Percentiles rank a stretch among this genome's conserved stretches.
These are phyloP conservation scores for Ephialtes manifestator DNA, from an alignment of 2,888 invertebrate genomes.

Conservation along the genomic window DNA sequence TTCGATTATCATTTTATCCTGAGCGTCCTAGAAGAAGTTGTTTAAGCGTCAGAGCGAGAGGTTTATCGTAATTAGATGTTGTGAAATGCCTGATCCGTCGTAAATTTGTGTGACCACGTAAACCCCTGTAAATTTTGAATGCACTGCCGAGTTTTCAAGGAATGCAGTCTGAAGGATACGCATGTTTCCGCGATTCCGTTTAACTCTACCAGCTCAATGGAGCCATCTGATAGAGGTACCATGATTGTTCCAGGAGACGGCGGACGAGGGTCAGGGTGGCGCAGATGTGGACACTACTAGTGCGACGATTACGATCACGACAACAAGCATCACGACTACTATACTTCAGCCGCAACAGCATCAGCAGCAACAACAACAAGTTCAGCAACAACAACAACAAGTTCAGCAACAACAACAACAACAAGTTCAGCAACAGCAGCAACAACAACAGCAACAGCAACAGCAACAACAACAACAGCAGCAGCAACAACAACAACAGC, in stretches of 20 bases:
- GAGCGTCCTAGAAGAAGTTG: background rate
- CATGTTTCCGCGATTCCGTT: slow-evolving; percentile 59
- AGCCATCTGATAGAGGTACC: slow-evolving; percentile 85
- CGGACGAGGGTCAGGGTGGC: slow-evolving; percentile 92
- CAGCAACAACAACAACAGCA: slow-evolving; percentile 72
- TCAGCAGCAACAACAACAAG: slow-evolving; percentile 82
- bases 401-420: slow-evolving; percentile 83
- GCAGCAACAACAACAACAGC: slow-evolving; percentile 72
- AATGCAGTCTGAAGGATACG: slow-evolving; percentile 9
- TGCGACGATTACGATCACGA: slow-evolving; percentile 79
- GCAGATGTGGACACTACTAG: slow-evolving; percentile 84
- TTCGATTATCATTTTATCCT: background rate
- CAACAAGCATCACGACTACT: slow-evolving; percentile 74
- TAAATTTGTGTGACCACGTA: slow-evolving; percentile 17
- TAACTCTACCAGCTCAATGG: slow-evolving; percentile 77
- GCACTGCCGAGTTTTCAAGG: slow-evolving; percentile 11
- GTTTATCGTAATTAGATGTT: slow-evolving; percentile 16
- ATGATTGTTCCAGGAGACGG: slow-evolving; percentile 89
- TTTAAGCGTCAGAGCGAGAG: background rate
- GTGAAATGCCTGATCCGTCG: slow-evolving; percentile 36
- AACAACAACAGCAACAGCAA: slow-evolving; percentile 72
- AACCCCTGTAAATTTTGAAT: background rate
- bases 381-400: slow-evolving; percentile 86
- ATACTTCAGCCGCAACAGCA: slow-evolving; percentile 71
- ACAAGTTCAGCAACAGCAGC: slow-evolving; percentile 70